A percentile compares a stretch with the other conserved stretches of the same genome.
These are phyloP conservation scores for Horisme vitalbata DNA, from an alignment of 2,888 invertebrate genomes.

Conservation along the genomic window DNA sequence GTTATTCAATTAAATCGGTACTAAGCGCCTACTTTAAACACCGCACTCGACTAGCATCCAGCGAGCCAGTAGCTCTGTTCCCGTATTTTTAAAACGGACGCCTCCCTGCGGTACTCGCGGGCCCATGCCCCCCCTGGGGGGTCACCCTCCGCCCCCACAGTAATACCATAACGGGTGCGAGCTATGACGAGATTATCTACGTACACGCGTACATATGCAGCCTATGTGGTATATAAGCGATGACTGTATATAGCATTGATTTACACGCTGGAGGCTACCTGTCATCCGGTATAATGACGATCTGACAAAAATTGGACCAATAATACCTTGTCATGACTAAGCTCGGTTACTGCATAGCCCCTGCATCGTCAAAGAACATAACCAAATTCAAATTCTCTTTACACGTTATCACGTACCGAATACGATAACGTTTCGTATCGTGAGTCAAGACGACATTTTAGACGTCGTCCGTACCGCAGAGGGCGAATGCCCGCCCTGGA, in stretches of 20 bases:
- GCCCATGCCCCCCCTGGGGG: slow-evolving; percentile 47
- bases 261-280: slow-evolving; percentile 70
- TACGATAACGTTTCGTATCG: too few species aligned
- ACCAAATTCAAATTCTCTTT: too few species aligned
- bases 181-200: slow-evolving; percentile 82
- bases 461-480: too few species aligned
- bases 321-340: background rate
- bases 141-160: slow-evolving; percentile 61
- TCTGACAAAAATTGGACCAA: slow-evolving; percentile 13
- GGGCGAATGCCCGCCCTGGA: too few species aligned
- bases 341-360: too few species aligned
- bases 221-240: slow-evolving; percentile 68
- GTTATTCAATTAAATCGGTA: too few species aligned
- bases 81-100: slow-evolving; percentile 80
- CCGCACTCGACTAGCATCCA: too few species aligned
- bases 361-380: too few species aligned
- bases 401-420: too few species aligned
- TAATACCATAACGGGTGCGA: slow-evolving; percentile 82
- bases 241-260: slow-evolving; percentile 78
- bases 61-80: slow-evolving; percentile 59
- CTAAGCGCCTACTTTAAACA: too few species aligned
- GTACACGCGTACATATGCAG: slow-evolving; percentile 59
- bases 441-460: too few species aligned
- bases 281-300: slow-evolving; percentile 70
- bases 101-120: slow-evolving; percentile 69